These are phyloP conservation scores for Cyphotilapia sp. DNA, from an alignment of 2,113 vertebrate genomes.

Conservation along the genomic window DNA sequence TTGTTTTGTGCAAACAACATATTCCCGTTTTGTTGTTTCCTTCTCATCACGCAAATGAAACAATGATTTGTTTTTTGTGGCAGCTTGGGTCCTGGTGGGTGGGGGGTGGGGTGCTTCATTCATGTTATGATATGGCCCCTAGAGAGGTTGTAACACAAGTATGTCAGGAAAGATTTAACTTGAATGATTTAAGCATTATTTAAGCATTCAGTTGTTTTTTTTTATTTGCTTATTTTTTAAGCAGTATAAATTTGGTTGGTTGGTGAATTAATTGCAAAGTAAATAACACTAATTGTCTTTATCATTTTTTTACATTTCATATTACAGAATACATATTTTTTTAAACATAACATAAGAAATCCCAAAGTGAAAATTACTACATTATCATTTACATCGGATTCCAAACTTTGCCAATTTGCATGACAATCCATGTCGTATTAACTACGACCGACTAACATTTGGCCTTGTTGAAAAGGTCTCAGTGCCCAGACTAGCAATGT, in stretches of 20 bases:
- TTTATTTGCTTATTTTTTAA: neutral
- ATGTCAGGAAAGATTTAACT: neutral
- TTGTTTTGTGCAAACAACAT: neutral
- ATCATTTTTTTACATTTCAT: neutral
- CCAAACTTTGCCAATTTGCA: neutral
- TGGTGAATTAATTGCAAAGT: neutral
- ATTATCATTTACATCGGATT: neutral
- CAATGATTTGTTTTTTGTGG: neutral
- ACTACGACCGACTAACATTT: neutral
- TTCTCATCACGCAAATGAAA: neutral
- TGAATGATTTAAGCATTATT: neutral
- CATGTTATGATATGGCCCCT: neutral
- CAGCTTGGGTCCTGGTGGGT: neutral
- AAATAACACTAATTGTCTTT: neutral
- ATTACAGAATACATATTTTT: neutral
- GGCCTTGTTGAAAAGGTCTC: neutral
- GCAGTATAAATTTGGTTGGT: neutral
- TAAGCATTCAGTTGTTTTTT: fast-evolving
- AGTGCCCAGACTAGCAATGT: neutral
- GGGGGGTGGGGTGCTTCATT: neutral
- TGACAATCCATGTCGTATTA: neutral
- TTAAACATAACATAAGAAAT: neutral
- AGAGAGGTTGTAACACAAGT: neutral
- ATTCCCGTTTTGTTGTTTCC: neutral
- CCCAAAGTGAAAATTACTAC: neutral